Conservation (phyloP, 2,113 vertebrate genomes). For the Chroicocephalus ridibundus region DNA sequence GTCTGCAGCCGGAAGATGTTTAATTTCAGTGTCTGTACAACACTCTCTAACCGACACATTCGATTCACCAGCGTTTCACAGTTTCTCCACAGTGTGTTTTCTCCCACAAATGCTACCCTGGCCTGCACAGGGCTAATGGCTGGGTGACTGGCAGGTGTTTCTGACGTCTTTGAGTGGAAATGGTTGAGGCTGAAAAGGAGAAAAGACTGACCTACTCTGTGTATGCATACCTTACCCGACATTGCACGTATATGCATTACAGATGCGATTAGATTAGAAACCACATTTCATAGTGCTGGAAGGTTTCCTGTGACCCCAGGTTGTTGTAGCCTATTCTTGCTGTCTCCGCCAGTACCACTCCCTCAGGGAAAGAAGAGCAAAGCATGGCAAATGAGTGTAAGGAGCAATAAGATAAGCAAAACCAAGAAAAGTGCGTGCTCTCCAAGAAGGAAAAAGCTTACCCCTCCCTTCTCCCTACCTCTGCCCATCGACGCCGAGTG, state of each 20-base stretch:
- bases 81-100: constrained; percentile 63
- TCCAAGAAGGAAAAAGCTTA: no score
- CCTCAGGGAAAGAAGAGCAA: neutral
- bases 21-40: constrained; percentile 76
- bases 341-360: neutral
- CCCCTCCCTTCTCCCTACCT: constrained; percentile 23
- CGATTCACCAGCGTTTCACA: constrained; percentile 69
- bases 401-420: neutral
- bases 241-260: fast-evolving
- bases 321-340: neutral
- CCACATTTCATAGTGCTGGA: fast-evolving
- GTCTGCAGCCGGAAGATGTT: constrained; percentile 69
- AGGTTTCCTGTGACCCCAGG: neutral
- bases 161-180: neutral
- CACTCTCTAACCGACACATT: constrained; percentile 68
- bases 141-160: neutral
- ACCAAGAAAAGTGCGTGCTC: neutral
- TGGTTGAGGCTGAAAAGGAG: neutral
- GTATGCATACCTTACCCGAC: neutral
- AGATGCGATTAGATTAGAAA: neutral
- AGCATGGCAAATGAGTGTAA: no score
- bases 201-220: neutral
- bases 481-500: constrained; percentile 26
- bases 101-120: neutral
- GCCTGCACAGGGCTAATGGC: constrained; percentile 45